Evolutionary conservation across 2,888 invertebrate genomes (phyloP), one percentile per base, ranked within the genome.

Genomic region (Dichetophora obliterata): DNA sequence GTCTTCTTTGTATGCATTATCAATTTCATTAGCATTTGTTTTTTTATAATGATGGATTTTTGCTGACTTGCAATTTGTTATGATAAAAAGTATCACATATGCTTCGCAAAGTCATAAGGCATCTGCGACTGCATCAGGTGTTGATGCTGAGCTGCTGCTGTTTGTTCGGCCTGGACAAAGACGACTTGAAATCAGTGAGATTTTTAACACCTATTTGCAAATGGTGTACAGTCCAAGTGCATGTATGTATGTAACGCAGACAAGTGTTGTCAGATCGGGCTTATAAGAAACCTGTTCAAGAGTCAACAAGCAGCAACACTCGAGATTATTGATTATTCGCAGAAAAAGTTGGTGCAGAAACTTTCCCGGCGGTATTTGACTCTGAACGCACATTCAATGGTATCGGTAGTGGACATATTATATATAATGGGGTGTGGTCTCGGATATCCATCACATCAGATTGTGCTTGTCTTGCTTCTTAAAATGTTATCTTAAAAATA

Each of bases 41-140:
- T 63, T 75, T 11, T 59, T 52, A n/a, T n/a, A 52, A 27, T 75
- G 14, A 76, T 63, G 75, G 75, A 79, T 79, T 80, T 76, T 78
- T 79, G 77, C 76, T 76, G 75, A 78, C 77, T 5, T 59, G 9
- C 27, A 22, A 27, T 59, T 24, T 59, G 59, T 59, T 14, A 59
- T 22, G 59, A 16, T 27, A 59, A 59, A 59, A 27, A 59, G 59
- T 59, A 59, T 59, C 59, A 27, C 27, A 4, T 59, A 6, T 59
- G 11, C 59, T 9, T 43, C 11, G 57, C 57, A 5, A 5, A 24
- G 19, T 3, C 57, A 8, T 6, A 22, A 14, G 57, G 24, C 14
- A 27, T 14, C 11, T 22, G 19, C n/a, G 5, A 54, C 54, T 22
- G 19, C 19, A 22, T 54, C 54, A 19, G 22, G 19, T 22, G 54